Evolutionary conservation across 2,888 invertebrate species (phyloP).

Genomic region (Thymelicus lineola): DNA sequence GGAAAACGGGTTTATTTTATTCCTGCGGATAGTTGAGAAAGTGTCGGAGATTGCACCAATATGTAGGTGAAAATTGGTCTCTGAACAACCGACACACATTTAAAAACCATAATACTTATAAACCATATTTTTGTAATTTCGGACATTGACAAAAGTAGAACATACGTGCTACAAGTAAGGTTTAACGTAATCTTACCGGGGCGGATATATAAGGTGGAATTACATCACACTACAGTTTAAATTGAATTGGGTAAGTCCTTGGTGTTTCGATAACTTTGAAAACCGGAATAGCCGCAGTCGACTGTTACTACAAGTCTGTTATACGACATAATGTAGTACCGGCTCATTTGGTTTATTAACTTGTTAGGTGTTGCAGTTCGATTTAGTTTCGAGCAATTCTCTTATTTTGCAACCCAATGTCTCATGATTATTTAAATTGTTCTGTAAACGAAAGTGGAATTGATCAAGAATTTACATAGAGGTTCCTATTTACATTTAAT

Average conservation of each 20-base stretch:
- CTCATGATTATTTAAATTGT: slow-evolving; percentile 15
- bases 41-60: too few species aligned
- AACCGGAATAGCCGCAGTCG: slow-evolving; percentile 19
- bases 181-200: slow-evolving; percentile 9
- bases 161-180: background rate
- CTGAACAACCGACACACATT: too few species aligned
- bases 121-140: too few species aligned
- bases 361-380: slow-evolving; percentile 15
- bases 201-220: slow-evolving; percentile 1
- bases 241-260: slow-evolving; percentile 16
- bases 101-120: too few species aligned
- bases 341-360: slow-evolving; percentile 18
- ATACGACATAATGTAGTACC: slow-evolving; percentile 11
- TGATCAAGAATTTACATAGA: background rate
- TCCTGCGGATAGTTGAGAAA: too few species aligned
- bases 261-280: slow-evolving; percentile 18
- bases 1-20: too few species aligned
- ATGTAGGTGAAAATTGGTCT: too few species aligned
- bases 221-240: slow-evolving; percentile 6
- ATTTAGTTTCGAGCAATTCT: slow-evolving; percentile 6
- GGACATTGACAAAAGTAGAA: background rate
- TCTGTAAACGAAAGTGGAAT: slow-evolving; percentile 2
- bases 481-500: background rate
- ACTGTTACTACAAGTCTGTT: slow-evolving; percentile 3
- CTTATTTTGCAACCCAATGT: slow-evolving; percentile 20